Conservation (phyloP, 2,113 vertebrate genomes). For the Bolborhynchus lineola region DNA sequence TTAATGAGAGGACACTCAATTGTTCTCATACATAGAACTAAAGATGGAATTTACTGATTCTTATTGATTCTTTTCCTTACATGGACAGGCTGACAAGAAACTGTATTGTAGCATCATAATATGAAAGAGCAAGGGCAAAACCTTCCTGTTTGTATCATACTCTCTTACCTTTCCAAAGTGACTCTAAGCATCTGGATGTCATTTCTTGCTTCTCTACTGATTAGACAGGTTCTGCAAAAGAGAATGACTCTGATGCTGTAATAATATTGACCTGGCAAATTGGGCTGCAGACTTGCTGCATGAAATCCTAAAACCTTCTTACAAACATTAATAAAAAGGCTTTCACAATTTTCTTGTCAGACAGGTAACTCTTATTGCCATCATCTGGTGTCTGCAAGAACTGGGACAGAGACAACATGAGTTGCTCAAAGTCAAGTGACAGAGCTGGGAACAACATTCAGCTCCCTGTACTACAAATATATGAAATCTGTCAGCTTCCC, state of each 20-base stretch:
- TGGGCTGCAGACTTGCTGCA: background rate
- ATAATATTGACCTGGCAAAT: background rate
- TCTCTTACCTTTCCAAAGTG: background rate
- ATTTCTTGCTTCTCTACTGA: background rate
- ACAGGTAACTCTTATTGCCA: background rate
- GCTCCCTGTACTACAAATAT: background rate
- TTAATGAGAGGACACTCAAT: background rate
- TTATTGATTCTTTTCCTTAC: background rate
- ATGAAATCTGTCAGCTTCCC: background rate
- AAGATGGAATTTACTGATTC: background rate
- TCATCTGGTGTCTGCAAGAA: background rate
- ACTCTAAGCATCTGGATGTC: background rate
- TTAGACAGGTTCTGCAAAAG: background rate
- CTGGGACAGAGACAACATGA: background rate
- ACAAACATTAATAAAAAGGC: background rate
- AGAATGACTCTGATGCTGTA: background rate
- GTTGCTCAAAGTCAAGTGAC: background rate
- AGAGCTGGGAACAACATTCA: background rate
- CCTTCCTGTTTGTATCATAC: background rate
- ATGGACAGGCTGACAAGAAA: background rate
- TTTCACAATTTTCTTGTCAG: slow-evolving; percentile 21
- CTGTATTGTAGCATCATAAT: background rate
- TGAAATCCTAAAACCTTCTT: background rate
- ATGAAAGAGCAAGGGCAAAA: background rate
- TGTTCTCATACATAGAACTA: background rate